phyloP scores from a whole-genome alignment of 1,140 invertebrate genomes.

The Hyphantria cunea region DNA sequence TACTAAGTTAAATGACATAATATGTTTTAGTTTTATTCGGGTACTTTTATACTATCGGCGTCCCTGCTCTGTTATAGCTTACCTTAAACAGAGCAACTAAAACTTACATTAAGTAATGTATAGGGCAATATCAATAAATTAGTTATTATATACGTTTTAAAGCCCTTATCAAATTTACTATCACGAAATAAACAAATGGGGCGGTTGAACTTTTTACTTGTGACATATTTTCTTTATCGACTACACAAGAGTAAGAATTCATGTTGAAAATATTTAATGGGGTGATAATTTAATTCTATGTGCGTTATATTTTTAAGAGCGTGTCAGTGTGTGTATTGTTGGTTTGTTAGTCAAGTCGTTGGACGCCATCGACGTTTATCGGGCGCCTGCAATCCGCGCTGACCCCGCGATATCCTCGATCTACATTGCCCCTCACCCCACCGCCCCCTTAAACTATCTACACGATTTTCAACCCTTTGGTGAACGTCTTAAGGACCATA shows the following conservation, averaged over 20 bases:
- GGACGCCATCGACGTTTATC: constrained; percentile 70
- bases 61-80: too few species aligned
- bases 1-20: too few species aligned
- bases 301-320: constrained; percentile 13
- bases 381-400: constrained; percentile 77
- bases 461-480: constrained; percentile 47
- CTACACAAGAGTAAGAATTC: constrained; percentile 24
- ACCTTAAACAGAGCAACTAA: too few species aligned
- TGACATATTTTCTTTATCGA: constrained; percentile 30
- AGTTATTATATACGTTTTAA: constrained; percentile 13
- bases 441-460: constrained; percentile 27
- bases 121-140: too few species aligned
- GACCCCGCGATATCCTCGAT: constrained; percentile 79
- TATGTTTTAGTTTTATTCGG: too few species aligned
- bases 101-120: too few species aligned
- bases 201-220: constrained; percentile 33
- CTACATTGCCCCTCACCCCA: constrained; percentile 64
- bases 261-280: constrained; percentile 27
- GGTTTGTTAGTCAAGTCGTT: constrained; percentile 47
- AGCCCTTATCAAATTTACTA: constrained; percentile 55
- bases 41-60: too few species aligned
- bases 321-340: constrained; percentile 31
- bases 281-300: constrained; percentile 29
- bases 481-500: constrained; percentile 47
- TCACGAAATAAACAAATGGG: constrained; percentile 49